Evolutionary conservation across 1,140 invertebrate species (phyloP), one percentile per base, ranked within the genome.

Genomic region (Ptiloglossa arizonensis): DNA sequence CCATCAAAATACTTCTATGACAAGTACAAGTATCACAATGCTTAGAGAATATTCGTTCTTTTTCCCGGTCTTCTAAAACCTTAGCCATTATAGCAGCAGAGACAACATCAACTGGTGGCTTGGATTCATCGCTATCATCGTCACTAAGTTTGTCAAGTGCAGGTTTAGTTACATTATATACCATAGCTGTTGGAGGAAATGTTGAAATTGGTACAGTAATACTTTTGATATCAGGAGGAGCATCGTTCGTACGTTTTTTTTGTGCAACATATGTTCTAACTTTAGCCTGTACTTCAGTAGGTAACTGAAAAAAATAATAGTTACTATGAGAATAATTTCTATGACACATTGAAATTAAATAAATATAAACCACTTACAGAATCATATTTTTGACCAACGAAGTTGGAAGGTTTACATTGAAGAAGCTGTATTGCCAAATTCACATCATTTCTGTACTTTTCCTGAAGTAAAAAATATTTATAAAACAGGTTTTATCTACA

Each of bases 401-500:
- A 99, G 93, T 97, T 97, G 68, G 97, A 97, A 81, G 98, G 98
- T 91, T 98, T 98, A 91, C 97, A 98, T 89, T 99, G 98, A 32
- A 99, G 93, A 80, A 99, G 93, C 93, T 98, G 97, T 82, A 98
- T 98, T 63, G 98, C 98, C 90, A 98, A 93, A 92, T 97, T 98
- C 87, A 98, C 97, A 92, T 99, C 98, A 92, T 96, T 97, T 93
- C 97, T 96, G 92, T 98, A 98, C 86, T 97, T 95, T 89, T 98
- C 97, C 98, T 98, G 94, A 94, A 89, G 89, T 84, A 89, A 86
- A 85, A 80, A 29, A 80, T 41, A 17, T 54, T 64, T 1, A 52
- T 54, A 41, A 24, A 62, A 71, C 27, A 63, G 13, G 35, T 38
- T 29, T 41, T 60, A 50, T 63, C 50, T 60, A n/a, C 73, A 19